Evolutionary conservation across 2,113 vertebrate genomes (phyloP), one percentile per base, ranked within the genome.

Genomic region (Daubentonia madagascariensis): DNA sequence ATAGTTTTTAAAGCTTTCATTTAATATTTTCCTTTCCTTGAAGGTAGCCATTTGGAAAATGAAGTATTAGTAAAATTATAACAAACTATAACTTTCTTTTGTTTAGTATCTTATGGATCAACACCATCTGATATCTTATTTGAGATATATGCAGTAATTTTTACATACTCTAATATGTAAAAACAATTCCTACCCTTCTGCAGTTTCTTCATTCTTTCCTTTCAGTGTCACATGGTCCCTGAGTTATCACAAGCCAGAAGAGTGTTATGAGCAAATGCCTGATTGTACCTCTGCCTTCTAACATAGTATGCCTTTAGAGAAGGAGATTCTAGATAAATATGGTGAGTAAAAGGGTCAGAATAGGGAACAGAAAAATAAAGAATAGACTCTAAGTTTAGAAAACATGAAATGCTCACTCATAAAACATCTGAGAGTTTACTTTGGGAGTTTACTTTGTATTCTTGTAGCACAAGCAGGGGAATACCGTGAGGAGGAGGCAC

Each of bases 401-500:
- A 50, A 28, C 20, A 37, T 30, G 45, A 91, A 25, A 22, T 2
- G 76, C n/a, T 79, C 18, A 37, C 37, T 52, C 57, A 8, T 10
- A 8, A 16, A 28, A 11, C 20, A 43, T 6, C 50, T 1, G 40
- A 30, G 61, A 9, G 43, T 5, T 32, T 30, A 11, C 37, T 20
- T 6, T 8, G 35, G 50, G 30, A 2, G n/a, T n/a, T n/a, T n/a
- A n/a, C n/a, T 11, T 1, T 14, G 4, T 23, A 28, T 16, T 32
- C 30, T 1, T 17, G n/a, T 3, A 10, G 54, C 48, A 59, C 67
- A 32, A 28, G 50, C 8, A 35, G 43, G 6, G n/a, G 73, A 5
- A 11, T 5, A 30, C 8, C 0, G 10, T 0, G 18, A 68, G 9
- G 10, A 1, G 3, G 32, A 12, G 25, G 7, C 6, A 0, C 5